Conservation (phyloP, 2,113 vertebrate genomes). For the Gymnarchus niloticus region DNA sequence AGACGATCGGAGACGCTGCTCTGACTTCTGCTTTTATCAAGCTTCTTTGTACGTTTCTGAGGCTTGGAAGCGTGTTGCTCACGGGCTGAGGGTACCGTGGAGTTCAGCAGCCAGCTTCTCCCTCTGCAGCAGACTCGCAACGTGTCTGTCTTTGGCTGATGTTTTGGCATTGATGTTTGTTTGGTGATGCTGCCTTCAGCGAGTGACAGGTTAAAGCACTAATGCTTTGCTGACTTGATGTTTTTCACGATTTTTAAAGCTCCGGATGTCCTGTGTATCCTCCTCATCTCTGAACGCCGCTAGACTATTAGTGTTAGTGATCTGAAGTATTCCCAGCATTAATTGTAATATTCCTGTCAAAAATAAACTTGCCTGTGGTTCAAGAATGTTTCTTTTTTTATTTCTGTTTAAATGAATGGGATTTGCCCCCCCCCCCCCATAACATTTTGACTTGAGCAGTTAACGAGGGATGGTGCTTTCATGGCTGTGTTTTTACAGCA, state of each 20-base stretch:
- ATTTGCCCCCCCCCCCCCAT: background rate
- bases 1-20: background rate
- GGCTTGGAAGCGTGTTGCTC: background rate
- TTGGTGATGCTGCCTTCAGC: background rate
- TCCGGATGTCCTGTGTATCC: background rate
- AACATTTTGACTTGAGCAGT: background rate
- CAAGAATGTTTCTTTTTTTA: background rate
- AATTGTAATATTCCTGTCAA: background rate
- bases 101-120: background rate
- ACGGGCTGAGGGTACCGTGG: background rate
- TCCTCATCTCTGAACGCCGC: background rate
- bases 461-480: background rate
- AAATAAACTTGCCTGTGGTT: background rate
- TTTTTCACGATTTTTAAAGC: background rate
- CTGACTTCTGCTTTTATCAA: background rate
- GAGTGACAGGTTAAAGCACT: background rate
- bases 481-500: background rate
- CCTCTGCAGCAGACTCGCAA: background rate
- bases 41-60: background rate
- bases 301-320: background rate
- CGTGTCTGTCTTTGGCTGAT: background rate
- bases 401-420: background rate
- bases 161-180: background rate
- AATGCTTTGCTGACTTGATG: background rate
- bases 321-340: too few species aligned